These are phyloP conservation scores for Hetaerina titia DNA, from an alignment of 2,888 invertebrate species.

Conservation along the genomic window DNA sequence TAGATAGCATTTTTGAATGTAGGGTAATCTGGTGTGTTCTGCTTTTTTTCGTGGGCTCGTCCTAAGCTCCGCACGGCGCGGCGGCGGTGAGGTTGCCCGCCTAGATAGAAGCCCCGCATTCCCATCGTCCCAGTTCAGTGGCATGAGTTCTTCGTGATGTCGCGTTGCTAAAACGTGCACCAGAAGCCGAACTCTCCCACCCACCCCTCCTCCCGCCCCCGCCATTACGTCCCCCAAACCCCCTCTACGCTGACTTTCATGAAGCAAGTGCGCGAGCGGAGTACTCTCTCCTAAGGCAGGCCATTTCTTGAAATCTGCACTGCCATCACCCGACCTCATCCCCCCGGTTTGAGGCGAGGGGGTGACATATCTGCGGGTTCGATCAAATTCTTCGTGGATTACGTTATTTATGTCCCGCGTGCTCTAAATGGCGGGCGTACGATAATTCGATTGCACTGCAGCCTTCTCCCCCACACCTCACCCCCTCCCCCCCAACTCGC, in stretches of 20 bases:
- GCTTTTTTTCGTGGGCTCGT: neutral
- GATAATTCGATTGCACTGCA: constrained; percentile 32
- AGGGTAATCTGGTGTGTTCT: neutral
- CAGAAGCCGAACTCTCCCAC: neutral
- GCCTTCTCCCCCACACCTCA: neutral
- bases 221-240: too few relatives aligned
- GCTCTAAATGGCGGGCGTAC: neutral
- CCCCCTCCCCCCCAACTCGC: neutral
- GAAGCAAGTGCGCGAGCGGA: too few relatives aligned
- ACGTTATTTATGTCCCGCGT: neutral
- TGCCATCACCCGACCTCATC: neutral
- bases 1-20: neutral
- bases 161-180: neutral
- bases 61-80: neutral
- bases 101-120: too few relatives aligned
- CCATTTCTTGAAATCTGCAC: neutral
- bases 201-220: neutral
- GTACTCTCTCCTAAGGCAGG: neutral
- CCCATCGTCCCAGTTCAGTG: neutral
- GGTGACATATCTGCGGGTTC: neutral
- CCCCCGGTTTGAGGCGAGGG: neutral
- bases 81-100: too few relatives aligned
- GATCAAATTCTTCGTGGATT: neutral
- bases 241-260: too few relatives aligned
- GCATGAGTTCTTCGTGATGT: neutral